phyloP scores from a whole-genome alignment of 2,113 vertebrate genomes.

The Callionymus lyra region DNA sequence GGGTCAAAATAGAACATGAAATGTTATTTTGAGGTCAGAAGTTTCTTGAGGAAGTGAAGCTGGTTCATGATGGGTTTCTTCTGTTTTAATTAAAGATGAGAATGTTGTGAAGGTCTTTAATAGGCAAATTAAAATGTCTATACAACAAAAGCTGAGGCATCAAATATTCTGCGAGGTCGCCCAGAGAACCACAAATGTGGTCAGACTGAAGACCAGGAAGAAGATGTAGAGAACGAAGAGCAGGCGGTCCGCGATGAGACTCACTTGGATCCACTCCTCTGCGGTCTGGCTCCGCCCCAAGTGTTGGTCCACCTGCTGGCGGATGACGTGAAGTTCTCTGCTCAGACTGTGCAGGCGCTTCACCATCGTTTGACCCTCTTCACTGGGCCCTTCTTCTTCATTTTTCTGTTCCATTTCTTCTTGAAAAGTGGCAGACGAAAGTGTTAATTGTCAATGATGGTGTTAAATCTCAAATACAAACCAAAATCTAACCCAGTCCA shows the following conservation, averaged over 20 bases:
- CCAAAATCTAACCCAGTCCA: not conserved
- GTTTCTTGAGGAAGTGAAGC: no score
- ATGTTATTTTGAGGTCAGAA: no score
- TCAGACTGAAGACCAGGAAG: slow-evolving; percentile 48
- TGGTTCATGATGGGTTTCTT: no score
- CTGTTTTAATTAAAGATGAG: no score
- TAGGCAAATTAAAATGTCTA: not conserved
- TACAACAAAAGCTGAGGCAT: not conserved
- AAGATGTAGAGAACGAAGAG: slow-evolving; percentile 47
- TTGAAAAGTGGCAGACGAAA: not conserved
- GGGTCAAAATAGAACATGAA: no score
- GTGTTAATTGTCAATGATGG: not conserved
- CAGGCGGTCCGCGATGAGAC: slow-evolving; percentile 48
- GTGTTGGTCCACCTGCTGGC: slow-evolving; percentile 38
- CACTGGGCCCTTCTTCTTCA: not conserved
- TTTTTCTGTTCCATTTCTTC: not conserved
- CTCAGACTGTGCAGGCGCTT: slow-evolving; percentile 41
- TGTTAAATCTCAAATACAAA: not conserved
- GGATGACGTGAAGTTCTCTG: slow-evolving; percentile 38
- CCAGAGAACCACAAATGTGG: slow-evolving; percentile 50
- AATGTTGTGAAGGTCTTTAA: no score
- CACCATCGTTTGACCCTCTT: not conserved
- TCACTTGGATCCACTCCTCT: slow-evolving; percentile 49
- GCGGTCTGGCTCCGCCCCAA: slow-evolving; percentile 4
- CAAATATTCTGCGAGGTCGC: not conserved